Conservation (phyloP, 2,888 invertebrate species). For the Aromia moschata region DNA sequence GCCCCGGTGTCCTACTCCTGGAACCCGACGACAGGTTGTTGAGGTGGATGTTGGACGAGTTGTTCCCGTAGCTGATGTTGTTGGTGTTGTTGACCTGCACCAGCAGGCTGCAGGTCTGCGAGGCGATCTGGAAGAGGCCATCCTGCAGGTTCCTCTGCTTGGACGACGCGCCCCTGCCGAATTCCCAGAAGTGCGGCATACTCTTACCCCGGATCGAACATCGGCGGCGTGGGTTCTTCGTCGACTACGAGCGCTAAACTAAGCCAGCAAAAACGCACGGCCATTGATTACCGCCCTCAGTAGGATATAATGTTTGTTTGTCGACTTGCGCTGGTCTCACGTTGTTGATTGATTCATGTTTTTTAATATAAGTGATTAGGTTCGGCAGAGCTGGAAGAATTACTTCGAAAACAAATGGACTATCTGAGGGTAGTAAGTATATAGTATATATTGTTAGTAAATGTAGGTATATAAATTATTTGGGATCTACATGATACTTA, state of each 20-base stretch:
- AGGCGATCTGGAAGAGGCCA: slow-evolving; percentile 80
- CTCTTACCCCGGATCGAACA: slow-evolving; percentile 50
- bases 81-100: slow-evolving; percentile 82
- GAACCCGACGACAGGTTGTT: slow-evolving; percentile 56
- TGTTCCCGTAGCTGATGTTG: slow-evolving; percentile 76
- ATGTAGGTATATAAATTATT: no score
- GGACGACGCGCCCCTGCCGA: slow-evolving; percentile 64
- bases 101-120: slow-evolving; percentile 80
- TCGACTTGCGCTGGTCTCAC: slow-evolving; percentile 33
- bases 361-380: slow-evolving; percentile 9
- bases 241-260: slow-evolving; percentile 35
- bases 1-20: slow-evolving; percentile 26
- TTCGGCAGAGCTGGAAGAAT: no score
- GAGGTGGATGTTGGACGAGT: slow-evolving; percentile 71
- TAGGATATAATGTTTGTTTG: slow-evolving; percentile 24
- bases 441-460: no score
- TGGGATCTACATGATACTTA: no score
- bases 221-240: slow-evolving; percentile 36
- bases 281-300: slow-evolving; percentile 43
- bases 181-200: slow-evolving; percentile 73
- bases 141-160: slow-evolving; percentile 75
- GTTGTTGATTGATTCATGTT: slow-evolving; percentile 30
- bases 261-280: slow-evolving; percentile 33
- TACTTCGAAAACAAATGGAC: no score
- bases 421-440: no score